Evolutionary conservation across 2,888 invertebrate species (phyloP), one percentile per base, ranked within the genome.

Genomic region (Lepidochrysops patricia): DNA sequence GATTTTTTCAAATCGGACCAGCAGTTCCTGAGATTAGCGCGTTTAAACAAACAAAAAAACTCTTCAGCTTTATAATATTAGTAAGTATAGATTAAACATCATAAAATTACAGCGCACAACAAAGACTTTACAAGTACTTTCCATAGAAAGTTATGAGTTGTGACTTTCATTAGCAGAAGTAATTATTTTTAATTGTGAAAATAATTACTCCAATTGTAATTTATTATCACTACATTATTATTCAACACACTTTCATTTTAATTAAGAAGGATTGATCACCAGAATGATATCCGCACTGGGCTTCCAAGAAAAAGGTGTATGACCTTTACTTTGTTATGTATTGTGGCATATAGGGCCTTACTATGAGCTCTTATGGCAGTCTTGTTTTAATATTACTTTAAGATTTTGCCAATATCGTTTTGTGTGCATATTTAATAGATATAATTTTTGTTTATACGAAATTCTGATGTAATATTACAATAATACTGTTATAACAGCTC

Each of bases 251-350:
- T 26, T 58, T 35, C 34, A 26, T 12, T 34, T 29, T 35, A 58
- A 32, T 32, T 32, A 49, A 54, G 32, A 54, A 29, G 13, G 29
- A 32, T 32, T 49, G 49, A 71, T 52, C 50, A 70, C 65, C 65
- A 43, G 9, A 43, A 2, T 74, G 67, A 72, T 73, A 76, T 77
- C 79, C 75, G 76, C 79, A 82, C 74, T 64, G 63, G 64, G 67
- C 67, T 65, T 65, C 71, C 70, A 60, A 54, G 57, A 57, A 61
- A 62, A 62, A 65, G 63, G 65, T 63, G 58, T 64, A 60, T 62
- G 65, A 66, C 63, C 65, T 64, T 63, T 62, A 57, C 60, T 60
- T 63, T 62, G 62, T 63, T 62, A 63, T 61, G 37, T 49, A 50
- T 27, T 15, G 27, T 26, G 27, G 1, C 52, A 27, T 15, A 43